Conservation (phyloP, 2,888 invertebrate genomes). For the Panopea generosa region DNA sequence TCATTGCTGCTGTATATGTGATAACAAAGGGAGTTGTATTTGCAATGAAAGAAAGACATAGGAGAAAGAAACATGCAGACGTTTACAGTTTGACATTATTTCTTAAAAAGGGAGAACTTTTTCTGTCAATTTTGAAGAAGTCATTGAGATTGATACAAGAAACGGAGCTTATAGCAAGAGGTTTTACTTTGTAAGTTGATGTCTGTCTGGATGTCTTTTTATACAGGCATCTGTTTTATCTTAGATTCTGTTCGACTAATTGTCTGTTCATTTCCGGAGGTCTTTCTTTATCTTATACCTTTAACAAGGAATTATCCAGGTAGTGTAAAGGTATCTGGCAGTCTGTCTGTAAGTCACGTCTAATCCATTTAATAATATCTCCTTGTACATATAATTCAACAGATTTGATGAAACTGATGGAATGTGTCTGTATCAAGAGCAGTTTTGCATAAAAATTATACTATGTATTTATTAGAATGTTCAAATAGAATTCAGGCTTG, state of each 20-base stretch:
- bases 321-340: not conserved
- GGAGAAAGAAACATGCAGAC: not conserved
- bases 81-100: constrained; percentile 5
- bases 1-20: not conserved
- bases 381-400: too few relatives aligned
- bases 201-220: too few relatives aligned
- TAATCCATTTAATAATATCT: too few relatives aligned
- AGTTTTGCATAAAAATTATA: too few relatives aligned
- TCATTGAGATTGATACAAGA: constrained; percentile 78
- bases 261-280: not conserved
- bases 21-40: not conserved
- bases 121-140: constrained; percentile 42
- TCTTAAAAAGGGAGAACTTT: constrained; percentile 13
- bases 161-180: constrained; percentile 78
- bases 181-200: constrained; percentile 79
- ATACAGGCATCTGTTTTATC: too few relatives aligned
- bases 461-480: too few relatives aligned
- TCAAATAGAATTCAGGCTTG: too few relatives aligned
- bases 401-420: too few relatives aligned
- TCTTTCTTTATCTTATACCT: not conserved
- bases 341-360: not conserved
- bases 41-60: not conserved
- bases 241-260: too few relatives aligned
- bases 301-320: too few relatives aligned
- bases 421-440: too few relatives aligned